Conservation (phyloP, 2,888 invertebrate genomes). For the Latrodectus hesperus region DNA sequence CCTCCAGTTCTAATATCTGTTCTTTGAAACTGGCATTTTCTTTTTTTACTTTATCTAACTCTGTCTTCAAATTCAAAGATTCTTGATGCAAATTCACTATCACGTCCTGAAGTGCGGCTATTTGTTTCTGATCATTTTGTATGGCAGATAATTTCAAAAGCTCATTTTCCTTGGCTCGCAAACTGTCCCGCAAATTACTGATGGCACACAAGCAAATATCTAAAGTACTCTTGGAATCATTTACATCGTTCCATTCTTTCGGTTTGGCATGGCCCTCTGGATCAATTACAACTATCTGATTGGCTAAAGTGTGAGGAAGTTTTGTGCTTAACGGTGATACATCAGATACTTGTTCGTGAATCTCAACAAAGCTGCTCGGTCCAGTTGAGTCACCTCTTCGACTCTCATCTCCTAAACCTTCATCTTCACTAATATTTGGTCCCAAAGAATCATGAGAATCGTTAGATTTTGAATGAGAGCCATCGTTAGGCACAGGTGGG, state of each 20-base stretch:
- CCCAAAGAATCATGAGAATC: constrained; percentile 47
- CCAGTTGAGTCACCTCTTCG: constrained; percentile 68
- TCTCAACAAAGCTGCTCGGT: constrained; percentile 67
- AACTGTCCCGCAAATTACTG: constrained; percentile 42
- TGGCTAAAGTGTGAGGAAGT: constrained; percentile 3
- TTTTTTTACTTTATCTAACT: constrained; percentile 39
- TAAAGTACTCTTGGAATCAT: constrained; percentile 35
- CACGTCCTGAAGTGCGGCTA: constrained; percentile 44
- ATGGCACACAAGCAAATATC: constrained; percentile 61
- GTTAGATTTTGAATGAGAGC: constrained; percentile 4
- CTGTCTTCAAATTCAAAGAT: constrained; percentile 79
- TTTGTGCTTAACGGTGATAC: constrained; percentile 7
- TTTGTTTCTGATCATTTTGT: constrained; percentile 55
- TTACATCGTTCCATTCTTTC: constrained; percentile 24
- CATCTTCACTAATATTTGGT: constrained; percentile 67
- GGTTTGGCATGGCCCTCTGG: constrained; percentile 35
- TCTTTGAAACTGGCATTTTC: constrained; percentile 77
- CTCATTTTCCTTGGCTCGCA: constrained; percentile 59
- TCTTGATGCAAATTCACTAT: constrained; percentile 72
- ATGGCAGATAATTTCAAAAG: constrained; percentile 47
- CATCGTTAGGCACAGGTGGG: neutral
- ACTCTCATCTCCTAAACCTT: constrained; percentile 70
- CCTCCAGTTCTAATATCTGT: constrained; percentile 84
- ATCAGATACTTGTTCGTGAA: constrained; percentile 44
- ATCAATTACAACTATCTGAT: constrained; percentile 47